Conservation (phyloP, 2,113 vertebrate genomes). For the Pipra filicauda region DNA sequence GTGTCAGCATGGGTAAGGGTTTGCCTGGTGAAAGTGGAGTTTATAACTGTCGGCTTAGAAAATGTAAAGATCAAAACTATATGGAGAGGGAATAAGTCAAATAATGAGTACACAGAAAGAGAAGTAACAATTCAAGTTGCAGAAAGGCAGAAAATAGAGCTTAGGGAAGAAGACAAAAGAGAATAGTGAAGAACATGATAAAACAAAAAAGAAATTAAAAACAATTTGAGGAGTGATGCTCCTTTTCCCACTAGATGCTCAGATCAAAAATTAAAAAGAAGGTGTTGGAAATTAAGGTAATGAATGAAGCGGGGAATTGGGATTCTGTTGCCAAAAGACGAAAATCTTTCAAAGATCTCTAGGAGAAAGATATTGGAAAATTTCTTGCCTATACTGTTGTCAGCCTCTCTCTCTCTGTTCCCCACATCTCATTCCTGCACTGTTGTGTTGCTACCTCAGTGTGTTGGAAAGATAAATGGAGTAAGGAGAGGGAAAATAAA, state of each 20-base stretch:
- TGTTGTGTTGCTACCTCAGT: fast-evolving
- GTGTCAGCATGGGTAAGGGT: not conserved
- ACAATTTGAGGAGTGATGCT: not conserved
- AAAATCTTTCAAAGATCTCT: not conserved
- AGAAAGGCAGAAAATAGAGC: not conserved
- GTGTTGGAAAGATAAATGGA: not conserved
- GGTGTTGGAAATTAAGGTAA: not conserved
- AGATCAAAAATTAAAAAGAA: not conserved
- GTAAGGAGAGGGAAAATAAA: not conserved
- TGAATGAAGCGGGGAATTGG: not conserved
- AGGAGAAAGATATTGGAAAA: not conserved
- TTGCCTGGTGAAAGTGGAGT: not conserved
- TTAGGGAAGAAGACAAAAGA: not conserved
- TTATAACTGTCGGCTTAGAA: not conserved
- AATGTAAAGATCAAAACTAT: not conserved
- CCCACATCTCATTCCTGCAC: not conserved
- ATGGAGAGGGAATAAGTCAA: not conserved
- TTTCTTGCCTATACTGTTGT: not conserved
- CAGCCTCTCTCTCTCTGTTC: not conserved
- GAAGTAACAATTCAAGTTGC: not conserved
- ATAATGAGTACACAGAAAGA: not conserved
- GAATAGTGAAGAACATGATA: not conserved
- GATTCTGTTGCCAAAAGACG: not conserved
- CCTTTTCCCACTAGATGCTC: not conserved
- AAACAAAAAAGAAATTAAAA: not conserved